A percentile compares a stretch with the other conserved stretches of the same genome.
Evolutionary conservation across 2,888 invertebrate species (phyloP).

Genomic region (Erebia ligea): DNA sequence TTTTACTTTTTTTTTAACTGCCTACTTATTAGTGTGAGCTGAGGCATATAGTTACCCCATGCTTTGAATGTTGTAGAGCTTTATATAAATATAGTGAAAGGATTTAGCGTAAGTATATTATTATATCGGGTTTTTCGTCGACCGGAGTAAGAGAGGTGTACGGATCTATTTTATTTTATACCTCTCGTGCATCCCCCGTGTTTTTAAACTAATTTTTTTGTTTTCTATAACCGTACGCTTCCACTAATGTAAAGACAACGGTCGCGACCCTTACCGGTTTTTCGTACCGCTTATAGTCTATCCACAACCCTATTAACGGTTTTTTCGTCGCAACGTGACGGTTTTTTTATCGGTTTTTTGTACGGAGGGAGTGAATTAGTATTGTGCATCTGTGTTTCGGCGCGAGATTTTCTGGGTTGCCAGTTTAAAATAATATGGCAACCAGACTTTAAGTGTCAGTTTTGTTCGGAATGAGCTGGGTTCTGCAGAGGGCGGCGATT

Average conservation of each 20-base stretch:
- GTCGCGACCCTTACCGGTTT: conserved; percentile 59
- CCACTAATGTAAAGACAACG: conserved; percentile 73
- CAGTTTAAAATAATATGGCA: conserved; percentile 50
- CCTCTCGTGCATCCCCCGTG: conserved; percentile 81
- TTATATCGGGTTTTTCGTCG: conserved; percentile 46
- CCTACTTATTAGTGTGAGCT: conserved; percentile 52
- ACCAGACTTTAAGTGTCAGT: conserved; percentile 44
- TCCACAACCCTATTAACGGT: conserved; percentile 77
- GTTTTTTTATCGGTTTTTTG: conserved; percentile 50
- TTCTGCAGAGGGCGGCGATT: conserved; percentile 75
- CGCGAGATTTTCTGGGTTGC: conserved; percentile 64
- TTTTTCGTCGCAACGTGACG: conserved; percentile 71
- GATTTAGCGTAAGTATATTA: conserved; percentile 55
- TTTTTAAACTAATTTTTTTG: conserved; percentile 56
- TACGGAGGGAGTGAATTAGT: conserved; percentile 76
- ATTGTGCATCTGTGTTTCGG: conserved; percentile 79
- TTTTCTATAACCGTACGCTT: conserved; percentile 77
- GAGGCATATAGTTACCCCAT: conserved; percentile 56
- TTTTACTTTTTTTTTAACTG: conserved; percentile 53
- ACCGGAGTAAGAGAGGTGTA: conserved; percentile 63
- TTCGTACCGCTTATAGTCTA: conserved; percentile 60
- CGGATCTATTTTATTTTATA: conserved; percentile 52
- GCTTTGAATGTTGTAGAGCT: conserved; percentile 79
- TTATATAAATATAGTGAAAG: conserved; percentile 46
- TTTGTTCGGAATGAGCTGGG: conserved; percentile 61